Base-by-base conservation (phyloP, 2,888 invertebrate genomes). In the Psococerastis gibbosa region DNA sequence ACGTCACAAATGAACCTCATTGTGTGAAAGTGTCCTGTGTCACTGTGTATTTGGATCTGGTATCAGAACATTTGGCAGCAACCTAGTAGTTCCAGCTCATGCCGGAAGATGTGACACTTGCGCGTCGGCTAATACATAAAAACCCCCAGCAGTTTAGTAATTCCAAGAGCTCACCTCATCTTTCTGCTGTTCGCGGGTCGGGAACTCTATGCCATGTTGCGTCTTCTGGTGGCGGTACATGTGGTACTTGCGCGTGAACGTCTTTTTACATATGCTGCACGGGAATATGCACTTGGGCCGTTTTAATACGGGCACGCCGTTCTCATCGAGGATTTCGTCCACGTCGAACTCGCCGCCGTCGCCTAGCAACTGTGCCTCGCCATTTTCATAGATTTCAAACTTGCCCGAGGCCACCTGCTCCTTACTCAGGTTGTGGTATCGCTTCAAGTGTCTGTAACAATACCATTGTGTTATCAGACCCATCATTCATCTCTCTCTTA, bases 171-270 rank as follows among this genome's bases (percentile, higher is more conserved):
- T 27, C 4, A 18, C 5, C 22, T 38, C 38, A 20, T 38, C 38
- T 11, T 38, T 38, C 38, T 38, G 38, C 11, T 38, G 38, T 6
- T 38, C 38, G 6, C 38, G 17, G 18, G 18, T 20, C 3, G 38
- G 38, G 11, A 38, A 38, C 17, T 38, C 38, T 18, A 38, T 38
- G 6, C 38, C 38, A 20, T 38, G 38, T 20, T 53, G 53, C 11
- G 50, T 51, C 35, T 48, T 43, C 32, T 51, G 50, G 47, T 53
- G 53, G 31, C 52, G 42, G n/a, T 49, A 47, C 20, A 53, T 35
- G 43, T 53, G 53, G 45, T 53, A 52, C 17, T 50, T 46, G n/a
- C 54, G 47, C 9, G 55, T 53, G 38, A 55, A 54, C 5, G 51
- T 51, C 44, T 53, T 53, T 11, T 47, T 32, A 32, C 53, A 53